Percentiles rank a stretch among this genome's conserved stretches.
Evolutionary conservation across 2,113 vertebrate species (phyloP).

Genomic region (Cryptomyrus ogoouensis): DNA sequence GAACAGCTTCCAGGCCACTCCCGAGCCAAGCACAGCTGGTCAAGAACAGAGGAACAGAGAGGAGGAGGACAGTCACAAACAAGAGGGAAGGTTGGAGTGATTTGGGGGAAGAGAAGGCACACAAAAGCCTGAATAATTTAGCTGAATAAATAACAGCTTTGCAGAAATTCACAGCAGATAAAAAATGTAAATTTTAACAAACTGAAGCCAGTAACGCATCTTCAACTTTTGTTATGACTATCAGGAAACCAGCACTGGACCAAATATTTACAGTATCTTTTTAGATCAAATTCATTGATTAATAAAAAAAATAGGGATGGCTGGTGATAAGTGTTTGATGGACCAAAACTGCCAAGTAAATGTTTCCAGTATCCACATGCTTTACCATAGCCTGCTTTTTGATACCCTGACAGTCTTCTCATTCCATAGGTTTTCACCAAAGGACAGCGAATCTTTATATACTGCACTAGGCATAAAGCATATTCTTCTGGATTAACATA

Average conservation of each 20-base stretch:
- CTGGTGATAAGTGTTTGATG: not conserved
- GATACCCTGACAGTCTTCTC: not conserved
- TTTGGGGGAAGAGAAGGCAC: not conserved
- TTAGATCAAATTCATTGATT: not conserved
- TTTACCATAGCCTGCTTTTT: not conserved
- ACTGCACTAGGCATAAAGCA: not conserved
- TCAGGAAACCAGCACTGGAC: not conserved
- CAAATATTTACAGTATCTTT: not conserved
- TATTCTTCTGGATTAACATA: not conserved
- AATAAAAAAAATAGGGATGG: not conserved
- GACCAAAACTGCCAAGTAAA: not conserved
- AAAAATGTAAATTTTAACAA: not conserved
- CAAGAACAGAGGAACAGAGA: not conserved
- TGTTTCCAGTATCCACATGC: not conserved
- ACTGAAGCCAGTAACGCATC: not conserved
- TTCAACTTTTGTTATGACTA: not conserved
- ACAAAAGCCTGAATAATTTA: not conserved
- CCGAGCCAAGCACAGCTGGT: not conserved
- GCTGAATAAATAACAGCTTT: conserved; percentile 4
- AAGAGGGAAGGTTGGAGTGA: not conserved
- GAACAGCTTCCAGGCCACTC: not conserved
- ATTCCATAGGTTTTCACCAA: not conserved
- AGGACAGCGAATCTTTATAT: not conserved
- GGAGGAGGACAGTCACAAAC: not conserved
- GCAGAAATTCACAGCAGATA: not conserved